Base-by-base conservation (phyloP, 2,113 vertebrate genomes). In the Ochotona princeps region DNA sequence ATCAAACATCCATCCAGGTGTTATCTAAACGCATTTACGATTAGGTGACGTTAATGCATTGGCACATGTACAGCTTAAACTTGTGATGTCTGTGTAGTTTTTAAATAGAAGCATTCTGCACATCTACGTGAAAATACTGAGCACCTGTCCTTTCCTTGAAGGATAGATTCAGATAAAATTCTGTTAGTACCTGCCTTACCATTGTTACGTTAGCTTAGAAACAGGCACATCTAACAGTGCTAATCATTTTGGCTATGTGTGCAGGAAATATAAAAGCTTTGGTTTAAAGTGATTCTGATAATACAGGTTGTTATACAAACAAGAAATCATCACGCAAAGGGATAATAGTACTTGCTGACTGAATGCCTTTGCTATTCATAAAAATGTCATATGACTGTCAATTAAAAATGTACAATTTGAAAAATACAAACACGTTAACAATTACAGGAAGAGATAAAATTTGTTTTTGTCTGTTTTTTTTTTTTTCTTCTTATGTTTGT, bases 231-330 rank as follows among this genome's bases (percentile, higher is more conserved):
- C 66, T 96, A 97, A 96, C 90, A 96, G 96, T 92, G 94, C 83
- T 96, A 92, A 95, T 94, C 93, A 91, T 96, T 97, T 97, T 97
- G 97, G 96, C 97, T 97, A 47, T 83, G 84, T 78, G 91, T 76
- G 28, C 83, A 96, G 76, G 87, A 91, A 94, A 96, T 94, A 98
- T 80, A 97, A 98, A 97, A 98, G 96, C 98, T 98, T 98, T 98
- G 98, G 98, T 98, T 97, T 97, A 91, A 82, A 95, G 91, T 94
- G 92, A 96, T 96, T 97, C 82, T 97, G 94, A 95, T 94, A 95
- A 97, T 93, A 97, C 95, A 96, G 78, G 96, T 67, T 96, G 96
- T 89, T 76, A 95, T 96, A 97, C 94, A 96, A 95, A 97, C 84
- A 96, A 93, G 60, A 96, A 96, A 93, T 95, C 87, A 97, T 93